A percentile compares a stretch with the other conserved stretches of the same genome.
These are phyloP conservation scores for Stegana nigrithorax DNA, from an alignment of 2,888 invertebrate species.

Conservation along the genomic window DNA sequence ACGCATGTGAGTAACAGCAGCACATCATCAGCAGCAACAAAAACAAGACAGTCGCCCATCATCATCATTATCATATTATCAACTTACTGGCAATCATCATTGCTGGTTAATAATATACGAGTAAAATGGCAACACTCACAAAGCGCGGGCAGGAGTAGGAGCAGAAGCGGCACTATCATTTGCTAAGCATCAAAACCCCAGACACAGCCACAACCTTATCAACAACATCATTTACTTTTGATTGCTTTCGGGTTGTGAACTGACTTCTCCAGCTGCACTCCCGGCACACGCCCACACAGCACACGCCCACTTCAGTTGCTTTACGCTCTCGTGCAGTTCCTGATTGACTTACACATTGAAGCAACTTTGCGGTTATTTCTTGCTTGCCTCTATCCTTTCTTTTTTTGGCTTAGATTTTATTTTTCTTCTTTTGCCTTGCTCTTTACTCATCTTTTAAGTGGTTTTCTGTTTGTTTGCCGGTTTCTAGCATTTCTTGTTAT, in stretches of 20 bases:
- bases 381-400: background rate
- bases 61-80: too few relatives aligned
- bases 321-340: too few relatives aligned
- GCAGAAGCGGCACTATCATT: too few relatives aligned
- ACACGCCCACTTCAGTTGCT: background rate
- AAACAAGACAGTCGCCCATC: too few relatives aligned
- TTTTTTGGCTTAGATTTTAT: slow-evolving; percentile 14
- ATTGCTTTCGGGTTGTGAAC: background rate
- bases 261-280: background rate
- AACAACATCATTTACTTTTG: slow-evolving; percentile 9
- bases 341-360: too few relatives aligned
- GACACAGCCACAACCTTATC: background rate
- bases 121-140: too few relatives aligned
- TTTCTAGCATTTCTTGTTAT: background rate
- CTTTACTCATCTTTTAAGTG: slow-evolving; percentile 27
- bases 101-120: too few relatives aligned
- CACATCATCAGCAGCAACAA: too few relatives aligned
- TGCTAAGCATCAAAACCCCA: background rate
- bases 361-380: background rate
- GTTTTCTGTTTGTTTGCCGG: background rate
- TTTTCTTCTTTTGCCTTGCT: slow-evolving; percentile 16
- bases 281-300: background rate
- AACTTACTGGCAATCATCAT: too few relatives aligned
- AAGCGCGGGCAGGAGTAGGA: too few relatives aligned
- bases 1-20: too few relatives aligned